Evolutionary conservation across 2,888 invertebrate genomes (phyloP).

Genomic region (Geophilus truncorum): DNA sequence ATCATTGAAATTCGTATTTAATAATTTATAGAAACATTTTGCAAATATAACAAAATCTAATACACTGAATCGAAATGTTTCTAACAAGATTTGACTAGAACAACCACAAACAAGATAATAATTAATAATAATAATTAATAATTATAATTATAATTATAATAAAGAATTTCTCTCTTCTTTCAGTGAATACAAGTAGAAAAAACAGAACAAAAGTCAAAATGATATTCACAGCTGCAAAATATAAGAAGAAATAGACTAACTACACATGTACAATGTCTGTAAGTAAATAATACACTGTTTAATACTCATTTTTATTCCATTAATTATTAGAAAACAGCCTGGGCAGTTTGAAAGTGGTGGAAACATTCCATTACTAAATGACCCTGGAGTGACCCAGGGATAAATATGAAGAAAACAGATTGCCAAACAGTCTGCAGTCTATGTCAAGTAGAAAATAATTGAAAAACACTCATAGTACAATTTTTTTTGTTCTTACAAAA

Average conservation of each 20-base stretch:
- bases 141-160: too few relatives aligned
- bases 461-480: not conserved
- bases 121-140: too few relatives aligned
- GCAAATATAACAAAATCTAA: not conserved
- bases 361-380: slow-evolving; percentile 1
- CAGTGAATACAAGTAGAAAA: not conserved
- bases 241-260: not conserved
- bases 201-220: not conserved
- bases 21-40: slow-evolving; percentile 5
- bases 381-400: not conserved
- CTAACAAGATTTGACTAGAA: not conserved
- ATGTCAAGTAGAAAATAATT: not conserved
- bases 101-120: not conserved
- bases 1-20: not conserved
- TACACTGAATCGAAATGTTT: not conserved
- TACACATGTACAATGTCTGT: not conserved
- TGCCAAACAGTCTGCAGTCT: not conserved
- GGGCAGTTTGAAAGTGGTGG: not conserved
- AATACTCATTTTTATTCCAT: not conserved
- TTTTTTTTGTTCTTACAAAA: not conserved
- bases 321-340: not conserved
- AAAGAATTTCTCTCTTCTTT: too few relatives aligned
- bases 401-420: not conserved
- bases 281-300: not conserved
- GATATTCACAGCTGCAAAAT: not conserved